Base-by-base conservation (phyloP, 2,797 vertebrate genomes). In the Cossypha dichroa region DNA sequence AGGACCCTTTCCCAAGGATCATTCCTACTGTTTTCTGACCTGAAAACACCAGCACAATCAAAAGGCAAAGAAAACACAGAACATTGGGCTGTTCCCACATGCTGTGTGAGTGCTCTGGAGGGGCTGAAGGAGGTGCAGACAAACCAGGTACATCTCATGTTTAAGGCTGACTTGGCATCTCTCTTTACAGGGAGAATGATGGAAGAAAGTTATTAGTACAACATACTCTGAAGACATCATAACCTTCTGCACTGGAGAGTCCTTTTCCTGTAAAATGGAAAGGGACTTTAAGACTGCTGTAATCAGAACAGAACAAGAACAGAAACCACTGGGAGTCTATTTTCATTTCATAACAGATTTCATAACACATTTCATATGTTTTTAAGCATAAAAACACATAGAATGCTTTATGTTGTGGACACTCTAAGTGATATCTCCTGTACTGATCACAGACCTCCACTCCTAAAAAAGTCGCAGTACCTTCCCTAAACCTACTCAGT, bases 251-350 rank as follows among this genome's bases (percentile, higher is more conserved):
- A 25, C 14, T 33, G 28, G 54, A 55, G 34, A 90, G 84, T 48
- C 19, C 17, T 72, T 49, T 41, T 74, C 31, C 17, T 56, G 11
- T 49, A 49, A 88, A 94, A 52, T 4, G 6, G 10, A 12, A 58
- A 90, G 70, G 3, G 4, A 66, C 52, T 91, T 62, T 0, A 11
- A n/a, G 40, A 20, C 33, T 73, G 20, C 51, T 70, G 8, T 59
- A 80, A 77, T 70, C 60, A 80, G 76, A 77, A 88, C 29, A 29
- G 19, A 85, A 89, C 17, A 54, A 68, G 40, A 70, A 68, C 34
- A 88, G 29, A 84, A 92, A 75, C 10, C n/a, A 43, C 19, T 33
- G 22, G 15, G 38, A 84, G 25, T 36, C 31, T 93, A 8, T 56
- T 83, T 68, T 58, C 15, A 25, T 56, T 84, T 81, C 41, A 51